Evolutionary conservation across 2,888 invertebrate genomes (phyloP).

Genomic region (Pseudanteris insignis): DNA sequence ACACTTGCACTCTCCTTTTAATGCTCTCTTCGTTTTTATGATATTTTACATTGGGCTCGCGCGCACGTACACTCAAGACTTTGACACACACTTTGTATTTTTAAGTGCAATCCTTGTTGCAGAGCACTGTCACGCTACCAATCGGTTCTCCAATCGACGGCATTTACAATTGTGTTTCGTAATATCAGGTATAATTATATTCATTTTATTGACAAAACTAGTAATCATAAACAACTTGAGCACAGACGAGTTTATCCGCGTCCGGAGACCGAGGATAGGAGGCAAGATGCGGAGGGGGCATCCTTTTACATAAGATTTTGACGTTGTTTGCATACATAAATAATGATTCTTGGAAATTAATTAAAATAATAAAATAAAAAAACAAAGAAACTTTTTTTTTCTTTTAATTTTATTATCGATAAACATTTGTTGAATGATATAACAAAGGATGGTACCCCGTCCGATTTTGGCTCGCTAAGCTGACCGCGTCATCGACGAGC

Average conservation of each 20-base stretch:
- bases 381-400: too few species aligned
- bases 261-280: slow-evolving; percentile 36
- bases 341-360: too few species aligned
- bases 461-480: slow-evolving; percentile 24
- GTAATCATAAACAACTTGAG: slow-evolving; percentile 65
- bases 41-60: slow-evolving; percentile 33
- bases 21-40: slow-evolving; percentile 15
- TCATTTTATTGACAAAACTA: slow-evolving; percentile 55
- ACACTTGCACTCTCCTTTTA: too few species aligned
- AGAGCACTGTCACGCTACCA: slow-evolving; percentile 19
- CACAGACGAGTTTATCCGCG: slow-evolving; percentile 55
- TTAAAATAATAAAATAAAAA: too few species aligned
- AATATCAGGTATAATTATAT: slow-evolving; percentile 49
- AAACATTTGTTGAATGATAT: too few species aligned
- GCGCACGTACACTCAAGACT: slow-evolving; percentile 27
- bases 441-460: slow-evolving; percentile 6
- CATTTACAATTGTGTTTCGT: slow-evolving; percentile 48
- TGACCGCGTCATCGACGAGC: slow-evolving; percentile 26
- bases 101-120: slow-evolving; percentile 29
- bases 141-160: slow-evolving; percentile 41
- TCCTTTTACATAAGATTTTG: too few species aligned
- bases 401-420: too few species aligned
- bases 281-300: slow-evolving; percentile 31
- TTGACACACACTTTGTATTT: slow-evolving; percentile 25
- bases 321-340: too few species aligned